Percentiles rank a stretch among this genome's conserved stretches.
These are phyloP conservation scores for Trachemys scripta DNA, from an alignment of 2,113 vertebrate species.

Conservation along the genomic window DNA sequence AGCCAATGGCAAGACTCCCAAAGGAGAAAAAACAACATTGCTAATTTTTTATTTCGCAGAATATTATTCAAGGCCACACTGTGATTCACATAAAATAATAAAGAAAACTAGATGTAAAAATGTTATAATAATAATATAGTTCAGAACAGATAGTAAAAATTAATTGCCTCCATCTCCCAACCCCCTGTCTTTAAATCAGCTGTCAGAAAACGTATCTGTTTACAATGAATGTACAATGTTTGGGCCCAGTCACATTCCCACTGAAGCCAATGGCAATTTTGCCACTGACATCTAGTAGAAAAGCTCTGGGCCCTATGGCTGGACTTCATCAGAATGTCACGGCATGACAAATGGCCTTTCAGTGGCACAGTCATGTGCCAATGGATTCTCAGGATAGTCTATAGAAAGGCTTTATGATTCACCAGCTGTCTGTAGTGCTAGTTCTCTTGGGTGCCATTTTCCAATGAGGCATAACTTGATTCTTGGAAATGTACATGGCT, in stretches of 20 bases:
- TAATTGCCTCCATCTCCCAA: conserved; percentile 19
- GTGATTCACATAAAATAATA: conserved; percentile 17
- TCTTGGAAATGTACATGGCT: background rate
- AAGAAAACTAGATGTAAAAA: conserved; percentile 43
- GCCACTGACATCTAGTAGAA: background rate
- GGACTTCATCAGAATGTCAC: background rate
- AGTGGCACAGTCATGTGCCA: background rate
- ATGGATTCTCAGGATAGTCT: background rate
- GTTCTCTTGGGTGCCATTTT: background rate
- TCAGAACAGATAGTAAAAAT: background rate
- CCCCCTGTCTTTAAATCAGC: conserved; percentile 4
- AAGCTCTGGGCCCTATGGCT: background rate
- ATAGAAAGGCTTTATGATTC: background rate
- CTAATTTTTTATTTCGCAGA: background rate
- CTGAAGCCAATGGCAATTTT: conserved; percentile 18
- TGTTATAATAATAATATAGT: background rate
- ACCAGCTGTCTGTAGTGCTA: background rate
- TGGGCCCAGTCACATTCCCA: background rate
- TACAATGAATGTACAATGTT: background rate
- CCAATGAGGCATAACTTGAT: background rate
- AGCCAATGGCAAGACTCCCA: background rate
- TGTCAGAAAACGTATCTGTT: background rate
- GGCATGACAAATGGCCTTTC: background rate
- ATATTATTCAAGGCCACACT: background rate
- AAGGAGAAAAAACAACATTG: background rate